phyloP scores from a whole-genome alignment of 2,888 invertebrate genomes.

The Sinohyriopsis cumingii region DNA sequence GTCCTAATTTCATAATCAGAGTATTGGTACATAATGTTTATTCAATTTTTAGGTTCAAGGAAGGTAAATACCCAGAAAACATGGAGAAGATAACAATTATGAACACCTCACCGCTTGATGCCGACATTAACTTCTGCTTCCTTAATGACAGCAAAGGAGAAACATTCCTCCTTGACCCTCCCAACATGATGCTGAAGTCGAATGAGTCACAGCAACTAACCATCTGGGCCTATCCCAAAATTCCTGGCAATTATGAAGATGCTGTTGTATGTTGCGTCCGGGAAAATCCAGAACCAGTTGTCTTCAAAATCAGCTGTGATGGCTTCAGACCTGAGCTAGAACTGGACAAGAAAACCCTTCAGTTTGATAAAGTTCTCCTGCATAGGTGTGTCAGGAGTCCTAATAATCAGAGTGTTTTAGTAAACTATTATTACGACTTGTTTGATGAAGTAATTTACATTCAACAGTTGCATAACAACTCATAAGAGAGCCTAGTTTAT shows the following conservation, averaged over 20 bases:
- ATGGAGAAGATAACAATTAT: slow-evolving; percentile 67
- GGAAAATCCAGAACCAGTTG: slow-evolving; percentile 72
- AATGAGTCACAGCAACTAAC: slow-evolving; percentile 67
- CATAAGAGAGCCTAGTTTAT: too few relatives aligned
- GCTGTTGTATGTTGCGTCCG: slow-evolving; percentile 71
- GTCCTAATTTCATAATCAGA: too few relatives aligned
- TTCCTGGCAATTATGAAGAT: slow-evolving; percentile 68
- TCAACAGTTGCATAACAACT: too few relatives aligned
- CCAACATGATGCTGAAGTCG: slow-evolving; percentile 68
- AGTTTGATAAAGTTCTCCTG: slow-evolving; percentile 72
- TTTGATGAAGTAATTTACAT: too few relatives aligned
- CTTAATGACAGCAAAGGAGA: slow-evolving; percentile 70
- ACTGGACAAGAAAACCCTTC: slow-evolving; percentile 70
- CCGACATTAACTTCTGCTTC: slow-evolving; percentile 71
- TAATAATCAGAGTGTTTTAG: too few relatives aligned
- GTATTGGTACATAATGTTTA: too few relatives aligned
- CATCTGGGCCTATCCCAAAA: slow-evolving; percentile 71
- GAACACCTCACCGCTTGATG: slow-evolving; percentile 71
- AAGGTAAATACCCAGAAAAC: slow-evolving; percentile 70
- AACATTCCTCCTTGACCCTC: slow-evolving; percentile 71
- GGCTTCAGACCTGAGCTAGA: slow-evolving; percentile 71
- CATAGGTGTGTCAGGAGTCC: slow-evolving; percentile 61
- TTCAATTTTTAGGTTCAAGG: slow-evolving; percentile 57
- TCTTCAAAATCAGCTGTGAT: slow-evolving; percentile 69
- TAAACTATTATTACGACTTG: too few relatives aligned